phyloP scores from a whole-genome alignment of 2,113 vertebrate genomes.

The Sorex araneus region DNA sequence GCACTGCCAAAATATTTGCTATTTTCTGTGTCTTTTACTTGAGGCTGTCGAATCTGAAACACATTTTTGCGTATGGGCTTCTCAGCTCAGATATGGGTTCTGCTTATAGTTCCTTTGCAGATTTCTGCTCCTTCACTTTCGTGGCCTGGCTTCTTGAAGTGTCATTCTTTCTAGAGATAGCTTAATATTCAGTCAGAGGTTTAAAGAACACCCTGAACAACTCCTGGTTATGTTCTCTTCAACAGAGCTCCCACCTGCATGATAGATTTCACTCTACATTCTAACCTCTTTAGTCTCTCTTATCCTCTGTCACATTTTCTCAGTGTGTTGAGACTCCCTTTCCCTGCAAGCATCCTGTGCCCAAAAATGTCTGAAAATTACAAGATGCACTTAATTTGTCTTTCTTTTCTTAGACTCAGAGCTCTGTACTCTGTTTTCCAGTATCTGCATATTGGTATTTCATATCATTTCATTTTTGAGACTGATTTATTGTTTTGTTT shows the following conservation, averaged over 20 bases:
- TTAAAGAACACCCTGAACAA: background rate
- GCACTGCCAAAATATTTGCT: background rate
- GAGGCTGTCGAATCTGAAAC: background rate
- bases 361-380: background rate
- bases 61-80: background rate
- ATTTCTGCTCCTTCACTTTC: background rate
- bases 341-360: background rate
- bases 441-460: background rate
- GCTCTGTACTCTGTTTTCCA: background rate
- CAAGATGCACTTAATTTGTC: background rate
- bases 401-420: background rate
- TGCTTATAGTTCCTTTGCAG: background rate
- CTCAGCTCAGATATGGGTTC: background rate
- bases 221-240: background rate
- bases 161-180: background rate
- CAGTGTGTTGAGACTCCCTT: background rate
- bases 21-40: background rate
- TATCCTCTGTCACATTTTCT: background rate
- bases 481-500: background rate
- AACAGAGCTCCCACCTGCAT: background rate
- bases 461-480: background rate
- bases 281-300: background rate
- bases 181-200: slow-evolving; percentile 2
- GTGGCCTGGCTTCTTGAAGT: background rate
- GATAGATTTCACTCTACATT: background rate